Evolutionary conservation across 2,888 invertebrate species (phyloP).

Genomic region (Operophtera brumata): DNA sequence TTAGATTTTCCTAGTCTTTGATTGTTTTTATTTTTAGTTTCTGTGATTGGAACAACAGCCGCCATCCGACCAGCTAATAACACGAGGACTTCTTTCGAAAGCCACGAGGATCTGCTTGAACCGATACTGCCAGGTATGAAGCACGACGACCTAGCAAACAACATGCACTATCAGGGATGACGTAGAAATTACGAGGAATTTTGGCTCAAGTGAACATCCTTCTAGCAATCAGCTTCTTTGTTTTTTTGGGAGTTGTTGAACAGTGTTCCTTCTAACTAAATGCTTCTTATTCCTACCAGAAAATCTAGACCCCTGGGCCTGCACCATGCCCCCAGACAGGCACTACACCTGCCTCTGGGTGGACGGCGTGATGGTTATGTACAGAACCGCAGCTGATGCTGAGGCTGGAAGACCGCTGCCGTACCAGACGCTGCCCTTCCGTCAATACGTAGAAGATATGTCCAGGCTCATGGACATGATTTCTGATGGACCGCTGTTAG

Average conservation of each 20-base stretch:
- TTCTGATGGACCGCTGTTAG: slow-evolving; percentile 96
- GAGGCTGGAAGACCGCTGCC: slow-evolving; percentile 80
- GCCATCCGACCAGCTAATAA: slow-evolving; percentile 32
- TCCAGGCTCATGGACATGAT: slow-evolving; percentile 92
- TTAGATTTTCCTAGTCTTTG: background rate
- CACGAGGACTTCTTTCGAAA: slow-evolving; percentile 45
- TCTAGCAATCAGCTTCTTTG: background rate
- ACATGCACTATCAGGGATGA: too few relatives aligned
- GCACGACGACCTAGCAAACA: too few relatives aligned
- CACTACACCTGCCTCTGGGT: slow-evolving; percentile 85
- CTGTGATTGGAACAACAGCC: slow-evolving; percentile 20
- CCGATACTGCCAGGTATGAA: slow-evolving; percentile 30
- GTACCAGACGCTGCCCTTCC: slow-evolving; percentile 86
- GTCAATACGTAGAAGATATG: slow-evolving; percentile 90
- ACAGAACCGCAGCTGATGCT: slow-evolving; percentile 78
- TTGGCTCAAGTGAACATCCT: too few relatives aligned
- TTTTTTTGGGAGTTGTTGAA: too few relatives aligned
- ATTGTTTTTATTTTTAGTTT: slow-evolving; percentile 22
- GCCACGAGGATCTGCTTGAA: slow-evolving; percentile 47
- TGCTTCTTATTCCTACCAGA: slow-evolving; percentile 41
- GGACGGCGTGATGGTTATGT: slow-evolving; percentile 89
- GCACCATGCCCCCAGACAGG: slow-evolving; percentile 84
- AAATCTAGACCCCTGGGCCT: slow-evolving; percentile 89
- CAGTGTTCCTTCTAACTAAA: background rate
- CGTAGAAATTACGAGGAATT: too few relatives aligned